Percentiles rank a stretch among this genome's conserved stretches.
These are phyloP conservation scores for Pitangus sulphuratus DNA, from an alignment of 2,797 vertebrate genomes.

Conservation along the genomic window DNA sequence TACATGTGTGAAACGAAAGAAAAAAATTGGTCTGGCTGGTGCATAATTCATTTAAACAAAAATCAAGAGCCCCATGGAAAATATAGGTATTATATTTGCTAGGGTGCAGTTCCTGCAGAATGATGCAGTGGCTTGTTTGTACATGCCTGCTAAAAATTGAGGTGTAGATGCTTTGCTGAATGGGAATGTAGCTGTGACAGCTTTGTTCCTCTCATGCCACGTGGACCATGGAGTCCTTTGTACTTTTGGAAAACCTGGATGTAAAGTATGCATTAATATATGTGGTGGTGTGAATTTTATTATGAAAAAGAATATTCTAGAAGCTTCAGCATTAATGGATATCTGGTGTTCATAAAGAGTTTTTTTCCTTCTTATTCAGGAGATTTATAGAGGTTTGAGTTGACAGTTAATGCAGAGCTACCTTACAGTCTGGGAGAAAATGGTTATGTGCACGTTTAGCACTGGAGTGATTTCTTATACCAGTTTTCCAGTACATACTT, in stretches of 20 bases:
- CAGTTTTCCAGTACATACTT: background rate
- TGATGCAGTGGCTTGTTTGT: background rate
- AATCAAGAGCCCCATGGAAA: background rate
- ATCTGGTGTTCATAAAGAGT: background rate
- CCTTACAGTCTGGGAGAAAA: background rate
- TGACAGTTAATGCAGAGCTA: background rate
- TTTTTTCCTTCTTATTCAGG: background rate
- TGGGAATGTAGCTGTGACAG: background rate
- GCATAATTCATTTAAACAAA: background rate
- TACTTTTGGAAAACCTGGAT: background rate
- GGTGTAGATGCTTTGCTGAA: background rate
- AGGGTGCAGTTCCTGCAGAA: background rate
- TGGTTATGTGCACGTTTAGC: background rate
- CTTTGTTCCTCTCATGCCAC: background rate
- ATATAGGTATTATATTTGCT: background rate
- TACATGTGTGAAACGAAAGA: background rate
- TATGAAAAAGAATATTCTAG: background rate
- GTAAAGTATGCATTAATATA: rapidly evolving
- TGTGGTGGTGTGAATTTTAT: background rate
- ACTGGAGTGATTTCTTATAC: background rate
- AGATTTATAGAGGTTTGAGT: background rate
- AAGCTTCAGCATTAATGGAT: background rate
- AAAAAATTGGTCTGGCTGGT: background rate
- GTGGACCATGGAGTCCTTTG: background rate
- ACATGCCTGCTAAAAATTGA: rapidly evolving